Conservation (phyloP, 2,888 invertebrate genomes). For the Artemia sp. region DNA sequence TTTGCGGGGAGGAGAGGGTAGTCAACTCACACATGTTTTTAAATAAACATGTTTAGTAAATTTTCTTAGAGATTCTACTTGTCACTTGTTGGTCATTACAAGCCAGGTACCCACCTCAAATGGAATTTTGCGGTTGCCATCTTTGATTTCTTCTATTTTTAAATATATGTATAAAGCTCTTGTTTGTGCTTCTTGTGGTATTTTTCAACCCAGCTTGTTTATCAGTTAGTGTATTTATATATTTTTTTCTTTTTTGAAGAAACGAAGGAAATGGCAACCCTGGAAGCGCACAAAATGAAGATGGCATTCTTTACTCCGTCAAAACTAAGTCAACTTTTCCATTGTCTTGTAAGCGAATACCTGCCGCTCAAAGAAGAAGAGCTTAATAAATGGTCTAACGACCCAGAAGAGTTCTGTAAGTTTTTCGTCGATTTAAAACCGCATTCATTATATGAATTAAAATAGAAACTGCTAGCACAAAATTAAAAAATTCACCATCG, state of each 20-base stretch:
- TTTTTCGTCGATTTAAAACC: neutral
- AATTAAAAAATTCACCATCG: too few relatives aligned
- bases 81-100: too few relatives aligned
- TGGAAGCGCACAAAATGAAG: slow-evolving; percentile 51
- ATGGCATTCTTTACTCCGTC: slow-evolving; percentile 55
- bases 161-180: slow-evolving; percentile 14
- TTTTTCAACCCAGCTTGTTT: slow-evolving; percentile 5
- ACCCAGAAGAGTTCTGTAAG: slow-evolving; percentile 72
- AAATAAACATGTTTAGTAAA: too few relatives aligned
- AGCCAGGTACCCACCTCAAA: too few relatives aligned
- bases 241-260: slow-evolving; percentile 30
- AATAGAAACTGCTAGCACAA: too few relatives aligned
- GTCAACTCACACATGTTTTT: too few relatives aligned
- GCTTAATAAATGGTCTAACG: slow-evolving; percentile 67
- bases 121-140: neutral
- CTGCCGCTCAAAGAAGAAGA: slow-evolving; percentile 68
- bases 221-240: neutral
- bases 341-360: slow-evolving; percentile 68
- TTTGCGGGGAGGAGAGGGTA: too few relatives aligned
- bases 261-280: slow-evolving; percentile 33
- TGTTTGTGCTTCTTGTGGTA: neutral
- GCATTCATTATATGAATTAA: too few relatives aligned
- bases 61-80: too few relatives aligned
- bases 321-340: slow-evolving; percentile 60
- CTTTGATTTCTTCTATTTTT: neutral